Base-by-base conservation (phyloP, 2,113 vertebrate species). In the Macroglossus sobrinus region DNA sequence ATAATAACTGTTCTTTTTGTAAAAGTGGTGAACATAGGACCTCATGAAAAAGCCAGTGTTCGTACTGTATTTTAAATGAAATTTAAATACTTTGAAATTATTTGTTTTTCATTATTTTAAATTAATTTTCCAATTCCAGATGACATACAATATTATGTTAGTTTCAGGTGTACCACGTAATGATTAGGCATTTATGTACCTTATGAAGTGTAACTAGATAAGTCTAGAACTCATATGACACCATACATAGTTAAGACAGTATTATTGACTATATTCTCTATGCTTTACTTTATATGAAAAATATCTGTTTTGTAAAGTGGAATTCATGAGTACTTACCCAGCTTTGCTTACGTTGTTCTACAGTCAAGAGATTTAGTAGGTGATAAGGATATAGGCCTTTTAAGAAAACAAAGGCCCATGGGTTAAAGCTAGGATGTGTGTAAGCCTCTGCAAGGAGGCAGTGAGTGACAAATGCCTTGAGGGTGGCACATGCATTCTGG, bases 11-110 rank as follows among this genome's bases (percentile, higher is more conserved):
- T 85, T 84, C 63, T 80, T 86, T 61, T 88, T 66, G 55, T 26
- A 12, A 35, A 93, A 84, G n/a, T 45, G 55, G n/a, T 81, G 21
- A 66, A 45, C 22, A 59, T 40, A 69, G 43, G 16, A 63, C 22
- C 8, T 66, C 2, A 35, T 87, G 26, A 78, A 75, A 89, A 94
- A 92, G 13, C 8, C 81, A 85, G 6, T 69, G 9, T 75, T 68
- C 19, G 12, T 55, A 68, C 13, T 71, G 8, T 43, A 50, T 76
- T 94, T 92, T 53, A 71, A 89, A 85, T 69, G 24, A 86, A 72
- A 75, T 85, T 38, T 92, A 53, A 75, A 76, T 85, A 80, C n/a
- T 63, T 95, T 96, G 66, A 45, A 53, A 81, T 61, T 21, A 21
- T 50, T 28, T 81, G 1, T 90, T 95, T 81, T 30, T 63, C 50